Evolutionary conservation across 2,797 vertebrate species (phyloP), one percentile per base, ranked within the genome.

Genomic region (Falco naumanni): DNA sequence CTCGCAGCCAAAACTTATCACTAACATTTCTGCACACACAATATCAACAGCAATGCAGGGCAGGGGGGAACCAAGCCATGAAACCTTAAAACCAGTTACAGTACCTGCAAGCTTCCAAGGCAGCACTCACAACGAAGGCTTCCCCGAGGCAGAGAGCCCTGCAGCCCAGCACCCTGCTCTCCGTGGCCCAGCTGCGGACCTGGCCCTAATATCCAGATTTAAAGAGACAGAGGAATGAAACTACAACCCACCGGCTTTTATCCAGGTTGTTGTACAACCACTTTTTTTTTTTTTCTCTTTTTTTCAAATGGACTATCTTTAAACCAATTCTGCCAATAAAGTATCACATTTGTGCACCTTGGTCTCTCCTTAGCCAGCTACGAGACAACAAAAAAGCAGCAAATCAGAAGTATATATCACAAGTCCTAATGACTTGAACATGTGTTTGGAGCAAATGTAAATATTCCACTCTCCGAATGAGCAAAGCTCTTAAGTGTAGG

Each of bases 371-470:
- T 37, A 60, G 43, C 31, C 57, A 81, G 65, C 16, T 39, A 18
- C 41, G 86, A 81, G 65, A 87, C 43, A 91, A 92, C 79, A 94
- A 84, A 82, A 86, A 88, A 31, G 13, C 66, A 87, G 59, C 10
- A 13, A 90, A 92, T 89, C 66, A 50, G 45, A 69, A 66, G 22
- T 78, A 80, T 91, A 78, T 83, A 92, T 92, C 86, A 94, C 59
- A 91, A 79, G 47, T 83, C 56, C 59, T 72, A 90, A 94, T 37
- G 77, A 90, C 80, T 72, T 4, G 1, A 96, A 93, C 84, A 41
- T 80, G n/a, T 93, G 92, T 94, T 96, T 97, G 93, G 79, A 95
- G 22, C 51, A 96, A 96, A 96, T 63, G 95, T 93, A 96, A 96
- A 95, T 96, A 97, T 88, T 92, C 77, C 76, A 74, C 39, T 71